Base-by-base conservation (phyloP, 2,888 invertebrate species). In the Gymnocheta viridis region DNA sequence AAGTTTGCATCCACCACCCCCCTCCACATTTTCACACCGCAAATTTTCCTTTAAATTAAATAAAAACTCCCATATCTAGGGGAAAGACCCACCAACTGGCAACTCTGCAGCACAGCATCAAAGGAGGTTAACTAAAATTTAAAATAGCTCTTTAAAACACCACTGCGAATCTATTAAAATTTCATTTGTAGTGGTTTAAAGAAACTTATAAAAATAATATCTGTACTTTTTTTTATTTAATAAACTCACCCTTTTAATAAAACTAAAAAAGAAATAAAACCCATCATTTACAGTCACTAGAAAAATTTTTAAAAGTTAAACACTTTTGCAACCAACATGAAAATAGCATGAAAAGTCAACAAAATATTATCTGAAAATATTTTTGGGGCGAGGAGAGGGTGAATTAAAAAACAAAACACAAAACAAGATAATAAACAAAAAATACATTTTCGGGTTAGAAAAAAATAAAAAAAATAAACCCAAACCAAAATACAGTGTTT, bases 291-390 rank as follows among this genome's bases (percentile, higher is more conserved):
- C 58, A 29, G 14, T 27, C 22, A 24, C 38, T 56, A 66, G 44
- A 24, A 58, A 80, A 27, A 41, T n/a, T 60, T 58, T 19, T 17
- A 38, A 49, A 19, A 47, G 29, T 49, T 35, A 17, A 60, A 60
- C 32, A 60, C 17, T 51, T 78, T 77, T 51, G 47, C 69, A 69
- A 49, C 41, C 38, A 73, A 82, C 72, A 64, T 56, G 29, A 77
- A 82, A 83, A 78, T 29, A 73, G 78, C 72, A 64, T 56, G 29
- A 77, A 82, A 83, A 78, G 64, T 74, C 82, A 66, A 70, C 54
- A 74, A 58, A 66, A 22, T 51, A 58, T n/a, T n/a, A 22, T 32
- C 10, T 14, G n/a, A 69, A 27, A 54, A n/a, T n/a, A n/a, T n/a
- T 32, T 10, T 9, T 38, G 2, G 12, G 19, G 24, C n/a, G 14